Evolutionary conservation across 1,140 invertebrate species (phyloP).

Genomic region (Eulimnadia texana): DNA sequence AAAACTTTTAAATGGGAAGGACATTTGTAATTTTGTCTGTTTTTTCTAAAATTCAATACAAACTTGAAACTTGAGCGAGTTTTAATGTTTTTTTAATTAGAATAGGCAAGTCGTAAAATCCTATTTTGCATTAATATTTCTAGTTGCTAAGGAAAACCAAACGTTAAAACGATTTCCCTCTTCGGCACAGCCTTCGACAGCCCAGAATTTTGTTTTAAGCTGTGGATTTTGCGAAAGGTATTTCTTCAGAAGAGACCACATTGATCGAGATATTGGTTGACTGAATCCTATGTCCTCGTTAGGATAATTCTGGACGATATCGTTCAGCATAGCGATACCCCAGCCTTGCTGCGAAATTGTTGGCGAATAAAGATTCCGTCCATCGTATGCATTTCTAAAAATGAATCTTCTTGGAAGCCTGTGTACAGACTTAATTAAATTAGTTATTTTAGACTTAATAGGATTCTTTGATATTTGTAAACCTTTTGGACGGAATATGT

Average conservation of each 20-base stretch:
- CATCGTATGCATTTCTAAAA: not conserved
- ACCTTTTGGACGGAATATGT: not conserved
- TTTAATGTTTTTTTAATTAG: no score
- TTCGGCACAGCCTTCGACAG: not conserved
- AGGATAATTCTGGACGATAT: not conserved
- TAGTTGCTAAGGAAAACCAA: not conserved
- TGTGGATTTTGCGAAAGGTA: not conserved
- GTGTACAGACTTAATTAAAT: not conserved
- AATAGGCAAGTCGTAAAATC: no score
- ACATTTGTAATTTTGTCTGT: not conserved
- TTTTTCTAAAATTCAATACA: not conserved
- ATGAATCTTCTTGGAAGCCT: not conserved
- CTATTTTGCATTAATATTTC: no score
- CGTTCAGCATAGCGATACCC: not conserved
- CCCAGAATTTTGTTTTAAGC: not conserved
- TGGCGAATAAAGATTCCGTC: not conserved
- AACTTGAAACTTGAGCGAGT: not conserved
- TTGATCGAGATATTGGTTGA: not conserved
- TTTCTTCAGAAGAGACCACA: not conserved
- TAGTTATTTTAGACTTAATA: no score
- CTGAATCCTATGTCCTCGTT: not conserved
- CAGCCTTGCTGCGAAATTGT: not conserved
- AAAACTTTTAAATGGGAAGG: constrained; percentile 7
- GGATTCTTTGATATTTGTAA: no score
- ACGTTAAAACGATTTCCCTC: not conserved